A percentile compares a stretch with the other conserved stretches of the same genome.
phyloP scores from a whole-genome alignment of 2,888 invertebrate genomes.

The Hedychridium roseum region DNA sequence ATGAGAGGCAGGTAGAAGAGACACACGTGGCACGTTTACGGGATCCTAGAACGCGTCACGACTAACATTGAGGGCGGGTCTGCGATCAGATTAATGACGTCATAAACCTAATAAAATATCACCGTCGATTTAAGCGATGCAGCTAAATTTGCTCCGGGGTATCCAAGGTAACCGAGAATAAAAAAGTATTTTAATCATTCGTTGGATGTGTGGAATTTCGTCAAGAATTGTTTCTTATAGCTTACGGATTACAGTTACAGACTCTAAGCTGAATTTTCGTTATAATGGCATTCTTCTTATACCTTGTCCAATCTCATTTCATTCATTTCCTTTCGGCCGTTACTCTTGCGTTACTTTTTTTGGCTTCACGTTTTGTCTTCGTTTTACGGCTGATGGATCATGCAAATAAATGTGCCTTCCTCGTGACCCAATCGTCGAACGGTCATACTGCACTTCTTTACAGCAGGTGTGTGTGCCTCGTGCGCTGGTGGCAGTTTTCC shows the following conservation, averaged over 20 bases:
- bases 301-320: too few relatives aligned
- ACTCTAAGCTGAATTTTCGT: too few relatives aligned
- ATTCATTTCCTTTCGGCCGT: too few relatives aligned
- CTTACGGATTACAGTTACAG: too few relatives aligned
- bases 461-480: constrained; percentile 59
- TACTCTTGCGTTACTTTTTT: too few relatives aligned
- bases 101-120: constrained; percentile 64
- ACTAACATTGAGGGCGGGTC: constrained; percentile 57
- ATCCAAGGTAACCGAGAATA: constrained; percentile 33
- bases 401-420: constrained; percentile 57
- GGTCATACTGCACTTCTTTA: constrained; percentile 51
- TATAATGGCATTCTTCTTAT: too few relatives aligned
- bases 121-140: constrained; percentile 56
- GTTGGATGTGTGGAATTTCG: too few relatives aligned
- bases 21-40: not conserved
- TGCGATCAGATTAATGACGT: constrained; percentile 63
- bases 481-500: constrained; percentile 41
- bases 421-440: constrained; percentile 48
- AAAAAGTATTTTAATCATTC: too few relatives aligned
- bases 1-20: constrained; percentile 35
- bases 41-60: constrained; percentile 39
- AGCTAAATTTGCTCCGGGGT: constrained; percentile 49
- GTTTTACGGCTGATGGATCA: constrained; percentile 56
- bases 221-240: too few relatives aligned
- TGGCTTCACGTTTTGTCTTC: too few relatives aligned